phyloP scores from a whole-genome alignment of 2,797 vertebrate species.

The Brotula barbata region DNA sequence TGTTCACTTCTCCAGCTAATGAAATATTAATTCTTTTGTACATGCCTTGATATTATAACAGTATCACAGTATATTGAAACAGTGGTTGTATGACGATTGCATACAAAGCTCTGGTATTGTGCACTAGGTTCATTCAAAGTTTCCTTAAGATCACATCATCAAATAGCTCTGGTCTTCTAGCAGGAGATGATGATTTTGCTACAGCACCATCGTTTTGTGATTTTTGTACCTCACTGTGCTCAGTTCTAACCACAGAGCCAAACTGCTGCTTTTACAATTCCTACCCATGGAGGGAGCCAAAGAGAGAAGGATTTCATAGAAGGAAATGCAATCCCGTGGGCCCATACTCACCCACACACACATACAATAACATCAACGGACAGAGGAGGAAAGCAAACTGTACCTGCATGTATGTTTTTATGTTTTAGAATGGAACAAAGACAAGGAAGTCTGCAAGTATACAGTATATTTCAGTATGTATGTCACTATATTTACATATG shows the following conservation, averaged over 20 bases:
- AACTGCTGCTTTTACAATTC: slow-evolving; percentile 29
- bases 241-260: background rate
- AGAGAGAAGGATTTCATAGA: slow-evolving; percentile 59
- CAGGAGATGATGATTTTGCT: too few relatives aligned
- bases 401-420: slow-evolving; percentile 1
- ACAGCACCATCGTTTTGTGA: too few relatives aligned
- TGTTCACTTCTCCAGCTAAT: too few relatives aligned
- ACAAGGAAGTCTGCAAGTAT: background rate
- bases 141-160: too few relatives aligned
- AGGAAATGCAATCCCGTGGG: slow-evolving; percentile 43
- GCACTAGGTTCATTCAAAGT: too few relatives aligned
- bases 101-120: slow-evolving; percentile 1
- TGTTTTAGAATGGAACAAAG: background rate
- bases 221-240: too few relatives aligned
- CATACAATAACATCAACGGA: slow-evolving; percentile 50
- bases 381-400: slow-evolving; percentile 50
- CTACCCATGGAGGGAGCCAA: slow-evolving; percentile 75
- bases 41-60: too few relatives aligned
- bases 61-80: too few relatives aligned
- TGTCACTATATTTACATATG: slow-evolving; percentile 24
- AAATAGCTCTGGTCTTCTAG: too few relatives aligned
- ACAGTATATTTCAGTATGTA: background rate
- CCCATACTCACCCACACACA: slow-evolving; percentile 53
- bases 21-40: too few relatives aligned
- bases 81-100: background rate